A percentile compares a stretch with the other conserved stretches of the same genome.
Evolutionary conservation across 1,140 invertebrate species (phyloP).

Genomic region (Glomeris maerens): DNA sequence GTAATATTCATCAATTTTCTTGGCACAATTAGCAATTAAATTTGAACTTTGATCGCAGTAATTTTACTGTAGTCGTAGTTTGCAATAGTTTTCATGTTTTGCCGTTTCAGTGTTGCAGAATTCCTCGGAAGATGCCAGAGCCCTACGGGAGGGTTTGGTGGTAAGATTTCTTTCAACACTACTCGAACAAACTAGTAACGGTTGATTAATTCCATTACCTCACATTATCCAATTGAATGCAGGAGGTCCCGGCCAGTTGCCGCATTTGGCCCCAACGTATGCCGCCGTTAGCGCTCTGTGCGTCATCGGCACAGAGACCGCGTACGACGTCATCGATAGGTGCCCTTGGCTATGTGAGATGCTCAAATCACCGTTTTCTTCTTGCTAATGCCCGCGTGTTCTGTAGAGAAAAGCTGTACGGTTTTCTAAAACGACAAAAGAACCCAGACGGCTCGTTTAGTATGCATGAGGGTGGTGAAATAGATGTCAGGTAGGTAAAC

Average conservation of each 20-base stretch:
- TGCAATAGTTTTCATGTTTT: constrained; percentile 7
- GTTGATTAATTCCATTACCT: background rate
- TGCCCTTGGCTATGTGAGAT: too few relatives aligned
- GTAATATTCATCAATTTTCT: background rate
- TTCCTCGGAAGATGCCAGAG: constrained; percentile 55
- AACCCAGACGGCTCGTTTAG: constrained; percentile 76
- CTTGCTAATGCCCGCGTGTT: constrained; percentile 4
- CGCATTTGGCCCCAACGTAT: constrained; percentile 93
- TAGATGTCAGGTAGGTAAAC: constrained; percentile 50
- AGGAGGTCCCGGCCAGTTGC: constrained; percentile 72
- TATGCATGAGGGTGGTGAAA: constrained; percentile 85
- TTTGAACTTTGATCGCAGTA: constrained; percentile 4
- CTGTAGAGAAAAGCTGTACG: constrained; percentile 45
- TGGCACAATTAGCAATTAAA: constrained; percentile 1
- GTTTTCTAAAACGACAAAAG: constrained; percentile 62
- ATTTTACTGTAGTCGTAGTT: constrained; percentile 15
- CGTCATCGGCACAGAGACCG: constrained; percentile 72
- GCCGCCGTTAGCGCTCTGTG: constrained; percentile 86
- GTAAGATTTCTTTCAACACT: constrained; percentile 17
- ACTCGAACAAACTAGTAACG: background rate
- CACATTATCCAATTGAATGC: constrained; percentile 7
- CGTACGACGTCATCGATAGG: constrained; percentile 74
- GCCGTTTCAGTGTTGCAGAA: constrained; percentile 25
- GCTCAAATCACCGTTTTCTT: background rate
- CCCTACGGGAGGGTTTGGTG: constrained; percentile 76